These are phyloP conservation scores for Penaeus indicus DNA, from an alignment of 1,140 invertebrate genomes.

Conservation along the genomic window DNA sequence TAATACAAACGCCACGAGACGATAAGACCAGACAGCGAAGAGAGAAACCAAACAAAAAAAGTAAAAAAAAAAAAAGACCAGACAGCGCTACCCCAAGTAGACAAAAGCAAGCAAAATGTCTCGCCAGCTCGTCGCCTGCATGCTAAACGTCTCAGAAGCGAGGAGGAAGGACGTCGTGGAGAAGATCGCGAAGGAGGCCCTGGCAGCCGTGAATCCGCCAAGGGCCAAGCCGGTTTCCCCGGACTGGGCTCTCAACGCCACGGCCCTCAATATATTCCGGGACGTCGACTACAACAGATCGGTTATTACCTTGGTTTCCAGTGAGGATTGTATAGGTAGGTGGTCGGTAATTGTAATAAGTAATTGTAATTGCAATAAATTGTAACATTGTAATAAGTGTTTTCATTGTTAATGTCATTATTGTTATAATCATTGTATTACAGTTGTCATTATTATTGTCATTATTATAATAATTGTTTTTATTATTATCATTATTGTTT, in stretches of 20 bases:
- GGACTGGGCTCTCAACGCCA: constrained; percentile 34
- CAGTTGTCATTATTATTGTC: no score
- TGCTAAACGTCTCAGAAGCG: constrained; percentile 52
- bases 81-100: no score
- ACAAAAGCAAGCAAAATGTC: neutral
- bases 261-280: constrained; percentile 50
- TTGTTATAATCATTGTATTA: no score
- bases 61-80: neutral
- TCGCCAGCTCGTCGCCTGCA: constrained; percentile 48
- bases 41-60: neutral
- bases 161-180: constrained; percentile 23
- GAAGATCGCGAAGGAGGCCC: constrained; percentile 36
- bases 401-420: no score
- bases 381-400: no score
- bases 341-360: neutral
- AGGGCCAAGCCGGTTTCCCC: neutral
- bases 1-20: no score
- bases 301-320: constrained; percentile 44
- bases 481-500: no score
- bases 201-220: constrained; percentile 38
- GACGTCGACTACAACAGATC: constrained; percentile 54
- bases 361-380: no score
- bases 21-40: no score
- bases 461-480: no score
- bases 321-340: constrained; percentile 44